These are phyloP conservation scores for Calephelis perditalis DNA, from an alignment of 2,888 invertebrate species.

Conservation along the genomic window DNA sequence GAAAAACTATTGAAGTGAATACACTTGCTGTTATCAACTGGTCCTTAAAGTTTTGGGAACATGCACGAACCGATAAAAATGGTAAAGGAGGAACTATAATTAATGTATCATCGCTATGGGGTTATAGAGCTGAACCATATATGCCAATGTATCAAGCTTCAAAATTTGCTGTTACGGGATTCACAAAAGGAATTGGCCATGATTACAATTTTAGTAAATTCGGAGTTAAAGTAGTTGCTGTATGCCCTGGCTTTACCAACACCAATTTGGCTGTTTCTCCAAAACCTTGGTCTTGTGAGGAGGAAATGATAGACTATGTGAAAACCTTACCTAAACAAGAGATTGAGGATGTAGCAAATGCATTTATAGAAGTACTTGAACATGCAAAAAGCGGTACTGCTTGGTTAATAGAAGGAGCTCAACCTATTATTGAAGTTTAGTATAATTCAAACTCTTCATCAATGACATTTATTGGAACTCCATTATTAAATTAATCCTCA, in stretches of 20 bases:
- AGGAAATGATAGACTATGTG: constrained; percentile 35
- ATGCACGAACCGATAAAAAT: constrained; percentile 74
- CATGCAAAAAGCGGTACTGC: constrained; percentile 68
- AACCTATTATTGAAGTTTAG: constrained; percentile 35
- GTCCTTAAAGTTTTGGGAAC: constrained; percentile 74
- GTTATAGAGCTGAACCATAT: constrained; percentile 65
- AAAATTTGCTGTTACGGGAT: constrained; percentile 69
- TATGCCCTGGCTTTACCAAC: constrained; percentile 73
- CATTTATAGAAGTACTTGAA: constrained; percentile 45
- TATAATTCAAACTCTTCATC: neutral
- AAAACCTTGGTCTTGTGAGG: constrained; percentile 29
- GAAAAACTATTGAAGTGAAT: constrained; percentile 53
- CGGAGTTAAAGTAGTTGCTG: constrained; percentile 70
- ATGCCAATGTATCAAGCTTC: constrained; percentile 79
- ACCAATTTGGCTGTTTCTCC: constrained; percentile 41
- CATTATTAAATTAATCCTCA: too few species aligned
- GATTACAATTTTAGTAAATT: constrained; percentile 57
- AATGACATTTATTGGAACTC: too few species aligned
- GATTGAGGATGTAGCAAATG: constrained; percentile 43
- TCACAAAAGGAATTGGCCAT: constrained; percentile 68
- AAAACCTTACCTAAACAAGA: constrained; percentile 42
- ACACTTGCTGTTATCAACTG: constrained; percentile 48
- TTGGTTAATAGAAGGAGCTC: constrained; percentile 68
- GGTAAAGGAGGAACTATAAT: constrained; percentile 80
- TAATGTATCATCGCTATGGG: constrained; percentile 81